Evolutionary conservation across 2,113 vertebrate species (phyloP), one percentile per base, ranked within the genome.

Genomic region (Thamnaconus septentrionalis): DNA sequence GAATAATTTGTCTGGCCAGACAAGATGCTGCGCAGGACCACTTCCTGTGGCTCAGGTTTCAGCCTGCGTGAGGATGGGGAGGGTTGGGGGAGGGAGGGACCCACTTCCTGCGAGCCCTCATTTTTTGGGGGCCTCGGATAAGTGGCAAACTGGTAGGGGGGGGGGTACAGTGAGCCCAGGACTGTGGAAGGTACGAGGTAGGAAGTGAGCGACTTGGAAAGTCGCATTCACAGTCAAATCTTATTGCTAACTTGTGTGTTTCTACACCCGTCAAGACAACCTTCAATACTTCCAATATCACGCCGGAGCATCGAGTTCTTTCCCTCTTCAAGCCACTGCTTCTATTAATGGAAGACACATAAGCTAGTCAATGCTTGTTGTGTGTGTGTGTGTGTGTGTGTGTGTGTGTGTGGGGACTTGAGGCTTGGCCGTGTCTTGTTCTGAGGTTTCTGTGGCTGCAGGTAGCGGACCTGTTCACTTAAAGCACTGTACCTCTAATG

Each of bases 11-110:
- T 91, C 87, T 78, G 55, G 64, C 69, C 84, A 90, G 90, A 91
- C 91, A 87, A 85, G 91, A 92, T 81, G 84, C 88, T 89, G 90
- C 78, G 81, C 93, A 93, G 92, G 89, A 87, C 91, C 85, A 88
- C 89, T 94, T 95, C 93, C 92, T 93, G 87, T 85, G 79, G 85
- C 88, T 94, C 91, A 69, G 76, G 88, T 94, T 94, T 91, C 91
- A 91, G 75, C 90, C 56, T 63, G 69, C 78, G 69, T 76, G 83
- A 81, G 71, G 85, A 75, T 82, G 77, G 83, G 83, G 18, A 31
- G 18, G 18, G 18, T 31, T 31, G 18, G 18, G 18, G 18, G 18
- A 31, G 18, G 18, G 18, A 31, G 18, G 18, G 18, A 31, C 57
- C 69, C 59, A 73, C 82, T 85, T 87, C 77, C 86, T 86, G 78